Evolutionary conservation across 2,113 vertebrate species (phyloP), one percentile per base, ranked within the genome.

Genomic region (Epinephelus lanceolatus): DNA sequence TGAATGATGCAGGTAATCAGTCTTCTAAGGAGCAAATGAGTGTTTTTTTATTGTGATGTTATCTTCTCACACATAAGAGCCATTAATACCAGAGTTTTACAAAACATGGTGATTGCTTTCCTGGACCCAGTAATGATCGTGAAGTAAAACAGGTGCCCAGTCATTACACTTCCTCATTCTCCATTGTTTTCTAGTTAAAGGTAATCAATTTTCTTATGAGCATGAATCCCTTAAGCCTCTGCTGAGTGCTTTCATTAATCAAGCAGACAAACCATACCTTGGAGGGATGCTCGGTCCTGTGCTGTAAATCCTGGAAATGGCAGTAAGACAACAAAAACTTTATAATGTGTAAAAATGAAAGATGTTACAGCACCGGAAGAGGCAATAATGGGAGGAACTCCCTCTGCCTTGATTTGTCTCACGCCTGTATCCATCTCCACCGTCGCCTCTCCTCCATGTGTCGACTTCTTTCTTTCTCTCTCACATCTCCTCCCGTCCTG

Each of bases 111-210:
- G 81, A 93, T 90, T 90, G 88, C 82, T 81, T 91, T 89, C 59
- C 85, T 60, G 71, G 68, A 82, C 55, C 19, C 57, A 59, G 57
- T 93, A 93, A 91, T 89, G 90, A 88, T 83, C 17, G 71, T 68
- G 80, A 86, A 80, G 84, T 87, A 82, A 84, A 87, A 78, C 90
- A 92, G 89, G 88, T 89, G 73, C 84, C 88, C 81, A 84, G 82
- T 92, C 88, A 91, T 93, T 88, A 87, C 69, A 72, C 55, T 84
- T 89, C 69, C 80, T 82, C 81, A 76, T 84, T 88, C 84, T 75
- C 78, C 87, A 91, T 94, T 88, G 91, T 90, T 92, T 91, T 92
- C 90, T 83, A 88, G 87, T 95, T 94, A 91, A 91, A 93, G 86
- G 87, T 94, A 92, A 95, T 95, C 89, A 86, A 91, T 93, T 89